A percentile compares a stretch with the other conserved stretches of the same genome.
phyloP scores from a whole-genome alignment of 2,113 vertebrate species.

The Urocitellus parryii region DNA sequence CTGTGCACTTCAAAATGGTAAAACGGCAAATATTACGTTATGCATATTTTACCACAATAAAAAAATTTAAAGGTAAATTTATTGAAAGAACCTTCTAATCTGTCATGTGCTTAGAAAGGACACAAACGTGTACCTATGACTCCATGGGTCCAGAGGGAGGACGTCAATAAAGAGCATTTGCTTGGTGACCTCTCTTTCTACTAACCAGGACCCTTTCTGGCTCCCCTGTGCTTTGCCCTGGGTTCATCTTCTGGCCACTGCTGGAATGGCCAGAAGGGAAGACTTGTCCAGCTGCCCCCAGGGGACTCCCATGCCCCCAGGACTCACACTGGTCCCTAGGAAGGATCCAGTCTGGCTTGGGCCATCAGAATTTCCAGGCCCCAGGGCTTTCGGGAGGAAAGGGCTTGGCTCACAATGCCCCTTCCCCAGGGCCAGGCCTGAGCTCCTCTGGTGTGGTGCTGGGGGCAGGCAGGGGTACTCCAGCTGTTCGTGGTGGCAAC shows the following conservation, averaged over 20 bases:
- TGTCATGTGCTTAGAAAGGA: neutral
- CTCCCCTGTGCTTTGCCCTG: accelerated
- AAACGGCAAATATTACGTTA: neutral
- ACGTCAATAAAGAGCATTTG: accelerated
- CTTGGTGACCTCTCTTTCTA: neutral
- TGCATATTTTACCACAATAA: neutral
- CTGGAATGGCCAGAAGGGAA: neutral
- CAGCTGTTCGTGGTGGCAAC: no score
- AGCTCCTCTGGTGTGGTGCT: neutral
- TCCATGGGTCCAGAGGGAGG: neutral
- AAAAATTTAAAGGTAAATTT: neutral
- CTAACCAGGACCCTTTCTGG: neutral
- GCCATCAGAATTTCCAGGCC: neutral
- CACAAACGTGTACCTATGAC: accelerated
- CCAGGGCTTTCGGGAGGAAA: accelerated
- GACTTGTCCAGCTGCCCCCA: neutral
- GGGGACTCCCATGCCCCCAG: neutral
- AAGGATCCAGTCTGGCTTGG: neutral
- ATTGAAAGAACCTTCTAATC: neutral
- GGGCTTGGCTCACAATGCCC: accelerated
- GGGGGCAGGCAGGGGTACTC: no score
- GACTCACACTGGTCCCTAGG: neutral
- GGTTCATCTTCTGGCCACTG: no score
- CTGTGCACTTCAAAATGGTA: neutral
- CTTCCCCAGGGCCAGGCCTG: no score